These are phyloP conservation scores for Chromis chromis DNA, from an alignment of 2,797 vertebrate genomes.

Conservation along the genomic window DNA sequence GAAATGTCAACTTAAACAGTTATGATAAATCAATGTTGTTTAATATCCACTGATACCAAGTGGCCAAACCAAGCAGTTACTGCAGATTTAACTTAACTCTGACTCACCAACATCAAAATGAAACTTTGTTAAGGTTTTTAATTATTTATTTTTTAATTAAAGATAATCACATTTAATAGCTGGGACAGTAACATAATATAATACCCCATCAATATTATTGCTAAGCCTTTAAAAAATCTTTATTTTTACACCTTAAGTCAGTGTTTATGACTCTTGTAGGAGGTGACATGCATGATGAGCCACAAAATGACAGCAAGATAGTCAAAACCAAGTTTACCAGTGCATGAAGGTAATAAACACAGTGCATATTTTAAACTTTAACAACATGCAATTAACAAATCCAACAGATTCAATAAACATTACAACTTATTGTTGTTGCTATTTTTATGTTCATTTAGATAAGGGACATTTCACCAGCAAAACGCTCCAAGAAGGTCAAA, in stretches of 20 bases:
- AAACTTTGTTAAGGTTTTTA: no score
- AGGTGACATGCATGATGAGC: neutral
- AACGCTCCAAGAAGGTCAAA: conserved; percentile 28
- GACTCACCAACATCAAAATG: no score
- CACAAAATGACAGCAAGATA: neutral
- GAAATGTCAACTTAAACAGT: neutral
- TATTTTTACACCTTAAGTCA: neutral
- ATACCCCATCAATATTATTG: neutral
- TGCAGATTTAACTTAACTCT: no score
- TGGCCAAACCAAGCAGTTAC: no score
- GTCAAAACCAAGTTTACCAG: no score
- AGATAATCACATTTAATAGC: neutral
- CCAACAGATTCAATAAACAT: neutral
- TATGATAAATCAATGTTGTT: neutral
- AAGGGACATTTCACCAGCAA: conserved; percentile 3
- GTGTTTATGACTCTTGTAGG: neutral
- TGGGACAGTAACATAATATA: neutral
- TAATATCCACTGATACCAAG: neutral
- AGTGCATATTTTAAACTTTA: no score
- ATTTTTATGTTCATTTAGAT: no score
- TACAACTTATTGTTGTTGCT: no score
- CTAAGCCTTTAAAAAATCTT: neutral
- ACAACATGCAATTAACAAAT: no score
- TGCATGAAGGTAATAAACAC: no score
- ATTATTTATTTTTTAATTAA: no score